Percentiles rank a stretch among this genome's conserved stretches.
These are phyloP conservation scores for Ochropacha duplaris DNA, from an alignment of 2,888 invertebrate species.

Conservation along the genomic window DNA sequence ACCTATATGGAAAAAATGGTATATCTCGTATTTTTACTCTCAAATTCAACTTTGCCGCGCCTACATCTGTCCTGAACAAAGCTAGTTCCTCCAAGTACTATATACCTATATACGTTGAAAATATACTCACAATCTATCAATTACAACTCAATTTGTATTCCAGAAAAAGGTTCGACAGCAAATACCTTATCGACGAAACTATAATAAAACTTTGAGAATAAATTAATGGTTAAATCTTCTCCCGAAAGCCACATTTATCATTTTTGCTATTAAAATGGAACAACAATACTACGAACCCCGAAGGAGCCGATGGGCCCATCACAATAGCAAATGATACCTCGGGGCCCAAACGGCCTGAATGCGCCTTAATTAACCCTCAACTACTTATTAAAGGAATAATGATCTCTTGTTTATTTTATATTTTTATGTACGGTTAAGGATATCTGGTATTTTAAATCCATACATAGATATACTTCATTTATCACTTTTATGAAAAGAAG, in stretches of 20 bases:
- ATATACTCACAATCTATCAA: neutral
- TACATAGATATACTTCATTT: constrained; percentile 12
- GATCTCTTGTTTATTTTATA: constrained; percentile 53
- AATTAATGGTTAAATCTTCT: constrained; percentile 50
- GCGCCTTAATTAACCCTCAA: constrained; percentile 76
- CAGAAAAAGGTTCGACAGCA: neutral
- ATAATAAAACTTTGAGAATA: constrained; percentile 25
- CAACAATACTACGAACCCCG: constrained; percentile 75
- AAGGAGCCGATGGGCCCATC: constrained; percentile 75
- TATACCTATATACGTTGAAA: too few species aligned
- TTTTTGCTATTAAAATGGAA: constrained; percentile 77
- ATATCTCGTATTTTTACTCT: too few species aligned
- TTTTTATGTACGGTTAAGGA: constrained; percentile 24
- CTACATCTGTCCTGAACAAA: too few species aligned
- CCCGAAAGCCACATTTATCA: constrained; percentile 77
- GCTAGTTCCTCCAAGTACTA: too few species aligned
- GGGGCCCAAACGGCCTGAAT: constrained; percentile 69
- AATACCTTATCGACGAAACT: neutral
- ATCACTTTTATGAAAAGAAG: neutral
- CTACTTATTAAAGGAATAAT: constrained; percentile 71
- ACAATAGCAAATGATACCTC: constrained; percentile 81
- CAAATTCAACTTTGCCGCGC: too few species aligned
- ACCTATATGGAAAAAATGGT: too few species aligned
- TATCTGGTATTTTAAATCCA: constrained; percentile 32
- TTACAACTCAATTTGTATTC: neutral